Evolutionary conservation across 2,113 vertebrate species (phyloP), one percentile per base, ranked within the genome.

Genomic region (Melanerpes aurifrons): DNA sequence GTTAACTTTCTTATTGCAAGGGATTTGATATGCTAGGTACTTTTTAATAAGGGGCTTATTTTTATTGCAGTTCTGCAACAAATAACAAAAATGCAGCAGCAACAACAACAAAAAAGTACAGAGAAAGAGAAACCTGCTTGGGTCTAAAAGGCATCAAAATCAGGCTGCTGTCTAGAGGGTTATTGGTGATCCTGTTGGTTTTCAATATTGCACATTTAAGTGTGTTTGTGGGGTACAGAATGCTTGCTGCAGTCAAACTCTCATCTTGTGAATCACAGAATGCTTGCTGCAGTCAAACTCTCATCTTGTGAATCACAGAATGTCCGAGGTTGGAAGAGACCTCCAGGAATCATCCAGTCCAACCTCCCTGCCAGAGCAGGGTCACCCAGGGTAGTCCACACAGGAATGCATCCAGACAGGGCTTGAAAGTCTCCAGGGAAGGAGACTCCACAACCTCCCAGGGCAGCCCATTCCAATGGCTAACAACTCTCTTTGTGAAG

Each of bases 11-110:
- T 97, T 97, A 97, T 96, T 97, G 97, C 96, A 94, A 89, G 94
- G 95, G 95, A 96, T 97, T 97, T 97, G 87, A 96, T 97, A 95
- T 98, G 97, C 93, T 97, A 92, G 96, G 93, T 97, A 76, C 89
- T 91, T 97, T 98, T 97, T 98, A 98, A 98, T 98, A 97, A 98
- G 96, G 94, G 95, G 83, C 89, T 96, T 97, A 90, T 97, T 98
- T 97, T 96, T 97, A 88, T 97, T 97, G 97, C 91, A 95, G 76
- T 95, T 94, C 86, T 94, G 89, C 92, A 95, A 82, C 89, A 93
- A 94, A 95, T 95, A 82, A 96, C 82, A 96, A 97, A 94, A 86
- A 61, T 92, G 24, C 66, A 91, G 20, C 47, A 53, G 22, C 50
- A 53, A 6, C 50, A 50, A 48, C 19, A 48, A 66, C 63, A 62